Base-by-base conservation (phyloP, 2,888 invertebrate genomes). In the Mechanitis messenoides region DNA sequence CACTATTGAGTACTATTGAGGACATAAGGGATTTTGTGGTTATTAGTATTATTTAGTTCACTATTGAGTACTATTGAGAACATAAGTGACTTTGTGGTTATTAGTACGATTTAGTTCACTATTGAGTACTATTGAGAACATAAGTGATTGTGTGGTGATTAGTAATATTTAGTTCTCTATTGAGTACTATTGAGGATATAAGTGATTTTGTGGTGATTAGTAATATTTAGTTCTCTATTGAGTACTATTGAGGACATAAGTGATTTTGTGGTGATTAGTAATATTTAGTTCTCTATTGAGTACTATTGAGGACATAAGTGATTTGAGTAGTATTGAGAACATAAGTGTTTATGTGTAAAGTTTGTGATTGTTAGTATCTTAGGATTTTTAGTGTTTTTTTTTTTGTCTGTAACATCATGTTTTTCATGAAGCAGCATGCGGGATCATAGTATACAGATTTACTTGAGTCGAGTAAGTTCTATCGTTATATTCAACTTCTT, bases 381-480 rank as follows among this genome's bases (percentile, higher is more conserved):
- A 46, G 42, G 57, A 54, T 54, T 61, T 46, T 53, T 42, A 35
- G 46, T 66, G 42, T 56, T 55, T 53, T 67, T 63, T 62, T 58
- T 54, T 46, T 64, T 61, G 64, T 46, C 64, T 61, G 64, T 67
- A 74, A 65, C 69, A 78, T 76, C 75, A 42, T 42, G 42, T 9
- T 7, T 5, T 42, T 42, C 9, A 42, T 77, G 76, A 76, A 46
- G 47, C 63, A 63, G 71, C 47, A 89, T 89, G 88, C 88, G 87
- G 70, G 87, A 87, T 81, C 79, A 84, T 20, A 83, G 84, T 70
- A 73, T 87, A 42, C 74, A 76, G 62, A 75, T 77, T 72, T 78
- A 74, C 66, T 79, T 73, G 66, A 76, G 79, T 61, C 80, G 81
- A 55, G 88, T 89, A 75, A 87, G 87, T 84, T 20, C 20, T 20